Conservation (phyloP, 1,140 invertebrate species). For the Lanistes nyassanus region DNA sequence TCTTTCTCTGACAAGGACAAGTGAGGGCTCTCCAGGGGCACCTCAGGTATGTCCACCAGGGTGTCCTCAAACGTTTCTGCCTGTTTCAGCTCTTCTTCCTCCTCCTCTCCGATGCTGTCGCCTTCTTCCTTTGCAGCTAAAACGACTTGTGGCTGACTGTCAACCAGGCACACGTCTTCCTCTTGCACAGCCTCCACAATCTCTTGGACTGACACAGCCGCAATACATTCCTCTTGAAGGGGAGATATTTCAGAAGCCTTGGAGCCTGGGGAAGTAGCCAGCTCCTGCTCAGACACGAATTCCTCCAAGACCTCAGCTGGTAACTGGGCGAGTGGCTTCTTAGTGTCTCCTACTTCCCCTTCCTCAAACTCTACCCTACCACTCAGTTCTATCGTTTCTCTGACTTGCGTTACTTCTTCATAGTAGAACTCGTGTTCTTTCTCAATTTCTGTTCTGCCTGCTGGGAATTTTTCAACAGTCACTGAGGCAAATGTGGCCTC, state of each 20-base stretch:
- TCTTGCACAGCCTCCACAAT: neutral
- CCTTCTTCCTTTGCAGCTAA: neutral
- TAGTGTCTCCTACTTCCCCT: slow-evolving; percentile 1
- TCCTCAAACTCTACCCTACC: slow-evolving; percentile 16
- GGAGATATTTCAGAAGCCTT: slow-evolving; percentile 24
- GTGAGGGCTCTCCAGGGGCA: slow-evolving; percentile 18
- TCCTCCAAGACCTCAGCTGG: slow-evolving; percentile 15
- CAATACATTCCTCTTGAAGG: slow-evolving; percentile 5
- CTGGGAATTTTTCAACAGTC: too few species aligned
- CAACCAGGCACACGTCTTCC: neutral
- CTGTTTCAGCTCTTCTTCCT: neutral
- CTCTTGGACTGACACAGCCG: neutral
- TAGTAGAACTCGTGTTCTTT: slow-evolving; percentile 6
- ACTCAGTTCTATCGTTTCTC: slow-evolving; percentile 11
- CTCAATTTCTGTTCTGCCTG: slow-evolving; percentile 3
- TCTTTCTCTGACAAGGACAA: slow-evolving; percentile 17
- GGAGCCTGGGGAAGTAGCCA: slow-evolving; percentile 7
- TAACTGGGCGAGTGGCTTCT: neutral
- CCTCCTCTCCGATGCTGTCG: neutral
- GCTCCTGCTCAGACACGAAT: slow-evolving; percentile 20
- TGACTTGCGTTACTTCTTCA: slow-evolving; percentile 8
- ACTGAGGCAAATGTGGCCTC: too few species aligned
- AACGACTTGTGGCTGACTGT: neutral
- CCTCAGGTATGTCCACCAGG: slow-evolving; percentile 21
- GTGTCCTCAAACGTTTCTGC: neutral